Evolutionary conservation across 2,797 vertebrate genomes (phyloP), one percentile per base, ranked within the genome.

Genomic region (Coregonus ussuriensis): DNA sequence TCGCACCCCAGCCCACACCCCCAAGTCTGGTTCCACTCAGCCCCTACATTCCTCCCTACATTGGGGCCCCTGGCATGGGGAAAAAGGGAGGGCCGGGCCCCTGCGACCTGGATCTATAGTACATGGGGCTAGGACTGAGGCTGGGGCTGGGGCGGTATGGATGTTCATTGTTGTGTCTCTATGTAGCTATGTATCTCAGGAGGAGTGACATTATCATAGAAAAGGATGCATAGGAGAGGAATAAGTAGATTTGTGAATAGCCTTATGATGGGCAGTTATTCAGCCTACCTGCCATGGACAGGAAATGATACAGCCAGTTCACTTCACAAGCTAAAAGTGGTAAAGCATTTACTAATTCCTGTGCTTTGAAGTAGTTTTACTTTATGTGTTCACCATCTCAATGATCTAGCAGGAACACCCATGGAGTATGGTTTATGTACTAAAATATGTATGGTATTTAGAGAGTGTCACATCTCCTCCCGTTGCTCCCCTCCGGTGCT

Each of bases 11-110:
- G n/a, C n/a, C 59, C 53, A 53, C 37, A 75, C 71, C 75, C 80
- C 83, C 6, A 67, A 86, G 89, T 91, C 93, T 93, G 92, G 86
- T 93, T 94, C 90, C 92, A 94, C 92, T 94, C 91, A 92, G 86
- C 80, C 76, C 77, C 77, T 74, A 88, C 88, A 77, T 85, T 82
- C 79, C 79, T 85, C 82, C 85, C 77, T 76, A 81, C 2, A 6
- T 77, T 52, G 82, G 84, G 88, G 88, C 88, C 89, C 87, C 70
- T 85, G 68, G 81, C 85, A 88, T 69, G 29, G 81, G 87, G 87
- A 86, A 72, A 82, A 77, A 18, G 81, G 62, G 71, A 80, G 47
- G 81, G 63, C 65, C 15, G 11, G 83, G 79, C 51, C 86, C 72
- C 71, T 51, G 82, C 66, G 77, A 77, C 69, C 53, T 70, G 67